Percentiles rank a stretch among this genome's conserved stretches.
These are phyloP conservation scores for Perodicticus potto DNA, from an alignment of 2,797 vertebrate species.

Conservation along the genomic window DNA sequence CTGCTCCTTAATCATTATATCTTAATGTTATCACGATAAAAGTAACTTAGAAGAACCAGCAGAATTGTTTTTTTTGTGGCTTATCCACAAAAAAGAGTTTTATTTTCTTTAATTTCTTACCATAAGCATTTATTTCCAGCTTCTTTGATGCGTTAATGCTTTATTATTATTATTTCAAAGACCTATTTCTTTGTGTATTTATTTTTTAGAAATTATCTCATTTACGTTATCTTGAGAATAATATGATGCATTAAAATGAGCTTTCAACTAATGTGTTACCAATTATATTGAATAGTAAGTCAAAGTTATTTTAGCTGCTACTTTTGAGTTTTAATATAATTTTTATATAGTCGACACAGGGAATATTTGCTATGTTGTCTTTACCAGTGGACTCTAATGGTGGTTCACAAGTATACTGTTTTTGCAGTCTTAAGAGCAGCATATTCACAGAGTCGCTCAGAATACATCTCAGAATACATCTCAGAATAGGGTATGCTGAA, in stretches of 20 bases:
- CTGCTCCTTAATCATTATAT: background rate
- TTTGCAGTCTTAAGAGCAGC: background rate
- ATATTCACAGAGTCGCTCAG: background rate
- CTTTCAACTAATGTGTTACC: conserved; percentile 23
- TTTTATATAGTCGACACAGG: background rate
- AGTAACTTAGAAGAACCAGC: conserved; percentile 7
- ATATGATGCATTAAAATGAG: background rate
- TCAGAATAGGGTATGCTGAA: background rate
- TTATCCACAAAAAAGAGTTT: background rate
- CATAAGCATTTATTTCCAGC: background rate
- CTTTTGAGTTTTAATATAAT: conserved; percentile 45
- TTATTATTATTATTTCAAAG: conserved; percentile 34
- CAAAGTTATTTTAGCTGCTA: background rate
- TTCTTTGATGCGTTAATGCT: background rate
- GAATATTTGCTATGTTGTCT: conserved; percentile 5
- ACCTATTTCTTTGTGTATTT: background rate
- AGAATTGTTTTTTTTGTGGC: conserved; percentile 19
- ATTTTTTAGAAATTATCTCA: background rate
- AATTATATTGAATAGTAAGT: background rate
- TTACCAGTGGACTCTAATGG: background rate
- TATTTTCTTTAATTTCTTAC: conserved; percentile 40
- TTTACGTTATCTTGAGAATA: conserved; percentile 37
- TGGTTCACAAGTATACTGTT: background rate
- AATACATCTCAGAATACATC: background rate
- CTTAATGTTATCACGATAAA: background rate